Evolutionary conservation across 2,888 invertebrate species (phyloP).

Genomic region (Apamea monoglypha): DNA sequence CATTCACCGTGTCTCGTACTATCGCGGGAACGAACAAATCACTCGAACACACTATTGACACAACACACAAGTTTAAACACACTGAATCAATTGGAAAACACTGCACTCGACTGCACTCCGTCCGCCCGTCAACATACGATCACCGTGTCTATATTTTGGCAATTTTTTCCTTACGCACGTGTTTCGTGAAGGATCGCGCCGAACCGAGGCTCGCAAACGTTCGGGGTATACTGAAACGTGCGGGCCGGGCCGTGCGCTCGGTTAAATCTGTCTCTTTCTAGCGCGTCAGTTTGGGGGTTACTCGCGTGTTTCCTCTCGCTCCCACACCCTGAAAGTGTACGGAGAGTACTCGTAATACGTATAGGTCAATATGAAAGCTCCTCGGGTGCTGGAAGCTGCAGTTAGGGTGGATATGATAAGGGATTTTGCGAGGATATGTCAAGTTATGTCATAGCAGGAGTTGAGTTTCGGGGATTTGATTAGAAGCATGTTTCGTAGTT

Average conservation of each 20-base stretch:
- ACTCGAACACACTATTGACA: conserved; percentile 62
- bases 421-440: conserved; percentile 62
- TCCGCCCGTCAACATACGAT: conserved; percentile 57
- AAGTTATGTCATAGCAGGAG: conserved; percentile 62
- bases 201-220: conserved; percentile 80
- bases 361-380: conserved; percentile 90
- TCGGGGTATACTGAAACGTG: conserved; percentile 85
- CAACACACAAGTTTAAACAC: conserved; percentile 61
- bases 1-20: conserved; percentile 53
- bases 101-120: conserved; percentile 64
- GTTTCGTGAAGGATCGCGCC: conserved; percentile 69
- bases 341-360: conserved; percentile 88
- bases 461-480: conserved; percentile 43
- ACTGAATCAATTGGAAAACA: conserved; percentile 66
- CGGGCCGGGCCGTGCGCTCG: conserved; percentile 81
- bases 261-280: conserved; percentile 76
- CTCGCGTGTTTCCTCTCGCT: conserved; percentile 74
- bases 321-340: conserved; percentile 84
- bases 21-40: conserved; percentile 60
- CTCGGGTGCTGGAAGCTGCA: conserved; percentile 89
- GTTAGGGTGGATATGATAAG: conserved; percentile 80
- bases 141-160: conserved; percentile 70
- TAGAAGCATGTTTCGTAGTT: conserved; percentile 24
- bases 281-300: conserved; percentile 65
- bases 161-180: conserved; percentile 73